Base-by-base conservation (phyloP, 2,113 vertebrate species). In the Psettodes erumei region DNA sequence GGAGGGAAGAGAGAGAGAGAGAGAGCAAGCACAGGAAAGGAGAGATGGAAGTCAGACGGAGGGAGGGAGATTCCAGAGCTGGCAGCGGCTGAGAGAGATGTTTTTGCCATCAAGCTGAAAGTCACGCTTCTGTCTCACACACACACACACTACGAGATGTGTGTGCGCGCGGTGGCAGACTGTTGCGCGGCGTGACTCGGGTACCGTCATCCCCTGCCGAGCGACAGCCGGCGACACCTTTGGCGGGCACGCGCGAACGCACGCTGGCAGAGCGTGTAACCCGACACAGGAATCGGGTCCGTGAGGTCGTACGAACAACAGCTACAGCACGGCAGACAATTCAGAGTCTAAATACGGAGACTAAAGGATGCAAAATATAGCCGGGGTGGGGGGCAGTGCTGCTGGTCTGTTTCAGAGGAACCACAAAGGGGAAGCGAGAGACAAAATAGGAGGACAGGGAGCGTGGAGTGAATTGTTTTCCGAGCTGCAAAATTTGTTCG, bases 161-260 rank as follows among this genome's bases (percentile, higher is more conserved):
- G 45, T 54, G 59, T 67, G 42, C 40, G 11, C 23, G 69, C 30
- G 60, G 16, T 62, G 40, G 63, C n/a, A 43, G 62, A 70, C 43
- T 65, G n/a, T 48, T 78, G 67, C 56, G 73, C 50, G 66, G 75
- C 71, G 58, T 54, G 75, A 82, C 68, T n/a, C n/a, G 71, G 58
- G 27, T 71, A 40, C 61, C 61, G 43, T 79, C 67, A 50, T 73
- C 64, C 51, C 55, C 69, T 75, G 79, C 47, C 63, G 79, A 63
- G 37, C 6, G 86, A 91, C 89, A 88, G 86, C 75, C 72, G 88
- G 75, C 67, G 87, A 84, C 78, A 91, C 78, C 78, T 83, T 77
- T 33, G 75, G 73, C 10, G 28, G 85, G 59, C 72, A 78, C 53
- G 65, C 55, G 61, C 71, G 66, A 27, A 75, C 50, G 54, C 59